Evolutionary conservation across 2,797 vertebrate genomes (phyloP), one percentile per base, ranked within the genome.

Genomic region (Esox masquinongy): DNA sequence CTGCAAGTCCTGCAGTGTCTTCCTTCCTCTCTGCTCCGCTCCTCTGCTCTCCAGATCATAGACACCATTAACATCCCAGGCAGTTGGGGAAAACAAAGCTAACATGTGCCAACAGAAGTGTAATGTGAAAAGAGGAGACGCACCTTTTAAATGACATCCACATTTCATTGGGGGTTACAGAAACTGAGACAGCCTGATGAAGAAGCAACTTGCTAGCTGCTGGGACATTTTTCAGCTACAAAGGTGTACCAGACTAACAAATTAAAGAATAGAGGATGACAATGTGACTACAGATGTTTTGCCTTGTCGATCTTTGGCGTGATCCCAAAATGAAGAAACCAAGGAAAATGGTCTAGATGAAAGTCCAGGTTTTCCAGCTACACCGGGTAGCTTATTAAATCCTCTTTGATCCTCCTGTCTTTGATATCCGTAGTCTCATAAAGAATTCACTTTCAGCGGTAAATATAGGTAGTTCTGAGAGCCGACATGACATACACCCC

Each of bases 391-490:
- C 97, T 99, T 98, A 99, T 99, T 99, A 99, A 97, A 97, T 95
- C 92, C 85, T 92, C 96, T 99, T 99, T 99, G 97, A 99, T 99
- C 97, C 95, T 70, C 86, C 88, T 93, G 88, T 94, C 97, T 99
- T 99, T 99, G 98, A 99, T 98, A 97, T 98, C 94, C 91, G 77
- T 90, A 95, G 92, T 94, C 96, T 98, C 97, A 99, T 99, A 97
- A 99, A 97, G 96, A 99, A 99, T 99, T 99, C 97, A 99, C 97
- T 99, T 98, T 99, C 96, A 99, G 96, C 94, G 90, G 95, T 97
- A 99, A 99, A 99, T 99, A 97, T 97, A 98, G 96, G 97, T 99
- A 97, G 96, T 97, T 98, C 96, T 96, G 96, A 98, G 96, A 97
- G 95, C 95, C 94, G 96, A 94, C 95, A 92, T 95, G 96, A 96